These are phyloP conservation scores for Hypomesus transpacificus DNA, from an alignment of 2,113 vertebrate species.

Conservation along the genomic window DNA sequence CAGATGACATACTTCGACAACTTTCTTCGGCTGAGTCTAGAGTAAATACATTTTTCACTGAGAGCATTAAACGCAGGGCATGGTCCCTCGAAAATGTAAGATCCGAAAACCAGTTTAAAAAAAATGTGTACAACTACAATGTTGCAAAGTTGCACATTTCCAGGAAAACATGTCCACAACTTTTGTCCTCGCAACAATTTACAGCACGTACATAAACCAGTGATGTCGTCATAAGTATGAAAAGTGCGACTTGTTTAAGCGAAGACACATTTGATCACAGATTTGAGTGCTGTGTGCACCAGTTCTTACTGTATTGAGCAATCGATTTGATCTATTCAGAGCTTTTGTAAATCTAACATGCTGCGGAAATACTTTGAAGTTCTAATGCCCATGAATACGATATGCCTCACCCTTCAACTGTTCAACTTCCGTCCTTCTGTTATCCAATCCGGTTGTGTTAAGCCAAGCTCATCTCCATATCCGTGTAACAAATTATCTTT, in stretches of 20 bases:
- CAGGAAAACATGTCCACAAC: constrained; percentile 66
- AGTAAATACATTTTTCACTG: neutral
- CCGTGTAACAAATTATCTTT: constrained; percentile 42
- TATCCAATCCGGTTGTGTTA: constrained; percentile 59
- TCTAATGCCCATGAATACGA: constrained; percentile 24
- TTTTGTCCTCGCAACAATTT: constrained; percentile 46
- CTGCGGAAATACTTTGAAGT: constrained; percentile 44
- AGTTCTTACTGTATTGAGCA: neutral
- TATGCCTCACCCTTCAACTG: constrained; percentile 63
- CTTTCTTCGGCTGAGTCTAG: constrained; percentile 13
- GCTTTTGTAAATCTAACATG: constrained; percentile 15
- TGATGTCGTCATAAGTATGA: constrained; percentile 26
- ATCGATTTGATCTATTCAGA: constrained; percentile 5
- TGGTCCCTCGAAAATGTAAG: neutral
- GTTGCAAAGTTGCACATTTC: constrained; percentile 45
- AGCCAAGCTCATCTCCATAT: constrained; percentile 52
- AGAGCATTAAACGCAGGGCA: constrained; percentile 2
- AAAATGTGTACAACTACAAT: constrained; percentile 17
- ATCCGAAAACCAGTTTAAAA: neutral
- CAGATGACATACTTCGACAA: constrained; percentile 55
- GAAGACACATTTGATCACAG: constrained; percentile 32
- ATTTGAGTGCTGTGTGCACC: neutral
- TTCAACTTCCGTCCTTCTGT: constrained; percentile 56
- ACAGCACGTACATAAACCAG: constrained; percentile 23
- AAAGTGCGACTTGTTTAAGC: constrained; percentile 31